Base-by-base conservation (phyloP, 2,888 invertebrate genomes). In the Limnephilus marmoratus region DNA sequence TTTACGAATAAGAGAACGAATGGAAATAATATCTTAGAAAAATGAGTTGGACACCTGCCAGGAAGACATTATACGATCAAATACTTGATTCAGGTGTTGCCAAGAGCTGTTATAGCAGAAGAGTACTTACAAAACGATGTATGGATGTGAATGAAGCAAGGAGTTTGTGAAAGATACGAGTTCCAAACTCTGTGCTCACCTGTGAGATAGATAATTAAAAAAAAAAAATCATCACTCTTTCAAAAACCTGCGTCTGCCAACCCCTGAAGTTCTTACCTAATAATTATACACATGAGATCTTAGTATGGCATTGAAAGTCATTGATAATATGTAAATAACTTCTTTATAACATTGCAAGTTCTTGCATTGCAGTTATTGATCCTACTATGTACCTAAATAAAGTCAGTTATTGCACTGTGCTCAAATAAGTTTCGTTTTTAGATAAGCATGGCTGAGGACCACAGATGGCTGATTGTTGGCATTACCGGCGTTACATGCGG, bases 401-500 rank as follows among this genome's bases (percentile, higher is more conserved):
- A n/a, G 31, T 83, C 18, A 81, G 80, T 88, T 88, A 68, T 53
- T 68, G 1, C 80, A 31, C 9, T 37, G 24, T 37, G 9, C 24
- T 37, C 82, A 83, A 34, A 34, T 83, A 29, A 82, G 37, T 88
- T 90, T 81, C 11, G 3, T 24, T 90, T 81, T n/a, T 85, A 90
- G 85, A 85, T 45, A 34, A 85, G 7, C 34, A 90, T 90, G 90
- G 29, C 90, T 18, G 37, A 18, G 31, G n/a, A 37, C 13, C 34
- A 92, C 4, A 37, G n/a, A 24, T 97, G 96, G 96, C 94, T 97
- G 81, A 95, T 97, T 90, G 95, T 98, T 92, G 98, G 98, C 12
- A 96, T 98, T 93, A 97, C 98, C 81, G 98, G 98, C 1, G 97
- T 98, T 2, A 98, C 98, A 0, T 98, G 98, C 94, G 98, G 98